Evolutionary conservation across 2,113 vertebrate species (phyloP), one percentile per base, ranked within the genome.

Genomic region (Erythrolamprus reginae): DNA sequence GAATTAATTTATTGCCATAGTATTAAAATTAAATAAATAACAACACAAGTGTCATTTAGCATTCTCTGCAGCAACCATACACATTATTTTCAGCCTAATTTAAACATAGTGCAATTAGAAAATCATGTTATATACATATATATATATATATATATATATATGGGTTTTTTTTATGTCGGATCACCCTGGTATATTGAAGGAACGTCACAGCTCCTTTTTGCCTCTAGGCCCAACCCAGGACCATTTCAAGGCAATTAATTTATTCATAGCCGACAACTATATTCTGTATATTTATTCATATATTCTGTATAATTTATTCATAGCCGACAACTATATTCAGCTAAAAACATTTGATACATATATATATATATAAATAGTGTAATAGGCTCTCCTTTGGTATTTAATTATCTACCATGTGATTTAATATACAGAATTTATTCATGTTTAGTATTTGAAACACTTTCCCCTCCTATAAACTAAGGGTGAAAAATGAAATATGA

Each of bases 401-500:
- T 89, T 82, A 89, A 89, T 89, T 89, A 89, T 51, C 88, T 51
- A 21, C 84, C 89, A 89, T 58, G 82, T 87, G 65, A 86, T 86
- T 87, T 92, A 45, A 92, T 42, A 87, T 86, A 56, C 56, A 82
- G 28, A 85, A 86, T 89, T 86, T 58, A 82, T 87, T 51, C 17
- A 82, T 65, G 58, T 47, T 52, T 92, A 86, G 87, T 82, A 87
- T 89, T 89, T 89, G 84, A 33, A 42, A 89, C 28, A 42, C 23
- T 45, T 28, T 19, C 56, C 48, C 26, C 33, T 65, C 55, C 51
- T 89, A 87, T 38, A 42, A 82, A 70, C 84, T 42, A 89, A 82
- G 33, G 10, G 51, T 89, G 52, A 45, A 56, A 92, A 92, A 92
- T 92, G 88, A 89, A 89, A 89, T 82, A 92, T 83, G 65, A 86